Evolutionary conservation across 37 sponge, comb jelly and placozoan species (phyloP), one percentile per base, ranked within the genome.

Genomic region (Diacarnus erythraeanus): DNA sequence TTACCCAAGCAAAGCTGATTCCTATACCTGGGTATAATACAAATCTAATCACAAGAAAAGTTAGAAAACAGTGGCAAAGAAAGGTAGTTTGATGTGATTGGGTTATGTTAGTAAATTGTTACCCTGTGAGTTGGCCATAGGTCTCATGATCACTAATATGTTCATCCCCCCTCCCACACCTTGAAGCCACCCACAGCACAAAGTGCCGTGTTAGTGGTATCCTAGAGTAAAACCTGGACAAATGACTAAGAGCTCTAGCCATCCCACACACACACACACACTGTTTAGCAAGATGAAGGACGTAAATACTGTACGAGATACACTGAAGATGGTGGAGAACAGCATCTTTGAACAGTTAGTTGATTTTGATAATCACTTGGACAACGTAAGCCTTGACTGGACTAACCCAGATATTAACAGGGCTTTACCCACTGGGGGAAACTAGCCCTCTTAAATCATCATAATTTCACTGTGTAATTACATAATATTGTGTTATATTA

Each of bases 341-440:
- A 64, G 76, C 1, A 9, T 65, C 72, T 82, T 57, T 30, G 76
- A 94, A 25, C 36, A 68, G 10, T 69, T 94, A 57, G 74, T 84
- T 56, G 94, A 94, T 64, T 94, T 94, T 77, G 90, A 90, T 42
- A 91, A 80, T 69, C 94, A 87, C 64, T 54, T 90, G 74, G 94
- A 90, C 67, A 57, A 76, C 60, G 61, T 91, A 17, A 54, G 25
- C 26, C 38, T 79, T 17, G 94, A 94, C 75, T 94, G 94, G 94
- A 69, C 85, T n/a, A 94, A 94, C 69, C 80, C 88, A 22, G 78
- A 59, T 15, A 79, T 94, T 41, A 87, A 83, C 60, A 59, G 58
- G 54, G 71, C 74, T 17, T 34, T 90, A 44, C 18, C 70, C 36
- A 36, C 8, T 36, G 38, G 39, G 26, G 26, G 31, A 4, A n/a